These are phyloP conservation scores for Paramisgurnus dabryanus DNA, from an alignment of 2,113 vertebrate species.

Conservation along the genomic window DNA sequence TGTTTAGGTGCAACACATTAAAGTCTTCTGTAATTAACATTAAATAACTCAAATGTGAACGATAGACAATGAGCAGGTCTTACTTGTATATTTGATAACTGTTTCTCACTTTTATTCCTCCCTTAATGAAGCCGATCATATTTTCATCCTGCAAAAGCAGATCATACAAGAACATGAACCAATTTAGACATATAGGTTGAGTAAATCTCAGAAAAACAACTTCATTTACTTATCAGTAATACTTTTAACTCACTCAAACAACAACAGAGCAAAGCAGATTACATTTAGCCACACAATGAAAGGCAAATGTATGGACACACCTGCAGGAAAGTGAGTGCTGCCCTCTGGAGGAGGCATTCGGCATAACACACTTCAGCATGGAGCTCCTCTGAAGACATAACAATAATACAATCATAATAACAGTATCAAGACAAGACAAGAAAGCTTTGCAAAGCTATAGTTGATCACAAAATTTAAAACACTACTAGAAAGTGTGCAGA, in stretches of 20 bases:
- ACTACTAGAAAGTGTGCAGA: no score
- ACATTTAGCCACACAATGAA: background rate
- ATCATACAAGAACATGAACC: background rate
- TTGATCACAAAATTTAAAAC: no score
- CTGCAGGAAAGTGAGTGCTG: conserved; percentile 96
- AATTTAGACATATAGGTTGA: no score
- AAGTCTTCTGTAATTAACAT: background rate
- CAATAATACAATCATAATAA: conserved; percentile 41
- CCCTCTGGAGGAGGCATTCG: conserved; percentile 96
- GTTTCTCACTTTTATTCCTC: conserved; percentile 95
- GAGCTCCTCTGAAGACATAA: conserved; percentile 84
- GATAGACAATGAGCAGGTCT: conserved; percentile 45
- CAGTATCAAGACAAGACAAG: background rate
- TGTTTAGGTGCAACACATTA: background rate
- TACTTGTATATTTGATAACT: conserved; percentile 98
- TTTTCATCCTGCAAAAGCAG: conserved; percentile 87
- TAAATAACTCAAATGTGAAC: background rate
- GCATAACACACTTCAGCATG: conserved; percentile 98
- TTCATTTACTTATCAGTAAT: background rate
- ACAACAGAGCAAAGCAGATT: background rate
- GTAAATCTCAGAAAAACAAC: conserved; percentile 6
- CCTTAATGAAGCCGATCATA: conserved; percentile 99
- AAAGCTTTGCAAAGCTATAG: no score
- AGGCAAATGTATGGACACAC: conserved; percentile 64
- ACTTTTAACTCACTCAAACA: background rate